Evolutionary conservation across 2,113 vertebrate species (phyloP), one percentile per base, ranked within the genome.

Genomic region (Hyperoodon ampullatus): DNA sequence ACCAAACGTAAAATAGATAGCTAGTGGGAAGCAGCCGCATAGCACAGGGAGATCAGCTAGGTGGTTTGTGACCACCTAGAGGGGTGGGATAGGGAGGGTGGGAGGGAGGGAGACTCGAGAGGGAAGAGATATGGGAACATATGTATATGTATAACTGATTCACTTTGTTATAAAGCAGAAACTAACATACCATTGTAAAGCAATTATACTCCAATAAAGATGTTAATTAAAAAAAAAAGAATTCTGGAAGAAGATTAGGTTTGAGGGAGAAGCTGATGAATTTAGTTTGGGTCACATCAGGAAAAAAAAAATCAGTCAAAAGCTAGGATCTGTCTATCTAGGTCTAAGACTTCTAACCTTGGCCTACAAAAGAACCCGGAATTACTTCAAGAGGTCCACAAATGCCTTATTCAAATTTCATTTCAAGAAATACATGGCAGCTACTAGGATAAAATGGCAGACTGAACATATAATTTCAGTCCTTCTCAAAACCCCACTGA

Each of bases 401-500:
- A 71, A 75, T 44, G 30, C 10, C 14, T 94, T 68, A 88, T n/a
- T n/a, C 33, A 74, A 75, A 82, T 71, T 87, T 81, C 33, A 86
- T 47, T 87, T 90, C 63, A 91, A 88, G 47, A 96, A 90, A 66
- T 65, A 74, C 13, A 66, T 13, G 12, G 35, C 19, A 90, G 63
- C 44, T 94, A 81, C 44, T 80, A 85, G n/a, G 39, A 63, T 78
- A 90, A 93, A 96, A 90, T 58, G 30, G 72, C 35, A 94, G 30
- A 39, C 9, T 58, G 28, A 65, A 86, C 55, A 80, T 30, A 78
- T 53, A 53, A 96, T 63, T 90, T 96, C 63, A 71, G 16, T 71
- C 44, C 28, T 35, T 75, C 39, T 89, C 77, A 89, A 82, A 82
- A 75, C 19, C 24, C 44, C 60, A 87, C 9, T 63, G 74, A 75